phyloP scores from a whole-genome alignment of 2,888 invertebrate genomes.

The Leptopilina drosophilae region DNA sequence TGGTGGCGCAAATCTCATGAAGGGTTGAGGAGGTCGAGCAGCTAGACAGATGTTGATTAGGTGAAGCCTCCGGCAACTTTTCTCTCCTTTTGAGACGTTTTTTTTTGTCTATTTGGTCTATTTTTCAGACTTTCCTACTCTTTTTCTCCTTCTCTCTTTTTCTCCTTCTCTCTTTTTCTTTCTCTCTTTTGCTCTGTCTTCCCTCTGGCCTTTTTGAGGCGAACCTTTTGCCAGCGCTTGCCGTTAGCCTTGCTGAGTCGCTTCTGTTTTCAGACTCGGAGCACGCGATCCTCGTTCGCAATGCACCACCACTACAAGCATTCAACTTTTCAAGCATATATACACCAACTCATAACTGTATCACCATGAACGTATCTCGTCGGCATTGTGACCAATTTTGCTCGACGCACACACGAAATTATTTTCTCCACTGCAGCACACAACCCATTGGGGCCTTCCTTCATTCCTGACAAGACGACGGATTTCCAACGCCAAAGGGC shows the following conservation, averaged over 20 bases:
- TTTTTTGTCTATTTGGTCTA: conserved; percentile 48
- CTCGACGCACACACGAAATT: conserved; percentile 49
- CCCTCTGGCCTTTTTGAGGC: conserved; percentile 48
- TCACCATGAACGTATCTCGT: conserved; percentile 43
- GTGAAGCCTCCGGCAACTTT: conserved; percentile 63
- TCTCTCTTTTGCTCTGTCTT: conserved; percentile 46
- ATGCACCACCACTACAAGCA: conserved; percentile 49
- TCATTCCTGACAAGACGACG: conserved; percentile 35
- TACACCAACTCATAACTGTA: conserved; percentile 48
- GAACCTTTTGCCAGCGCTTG: conserved; percentile 57
- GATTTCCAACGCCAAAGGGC: conserved; percentile 43
- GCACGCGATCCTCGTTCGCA: conserved; percentile 70
- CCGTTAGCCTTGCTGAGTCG: conserved; percentile 68
- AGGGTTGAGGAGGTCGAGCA: conserved; percentile 61
- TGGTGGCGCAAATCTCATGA: conserved; percentile 10
- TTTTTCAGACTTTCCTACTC: conserved; percentile 37
- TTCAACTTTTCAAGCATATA: conserved; percentile 16
- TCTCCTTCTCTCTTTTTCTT: conserved; percentile 46
- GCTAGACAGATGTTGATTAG: conserved; percentile 73
- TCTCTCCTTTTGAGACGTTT: conserved; percentile 49
- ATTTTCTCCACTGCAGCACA: conserved; percentile 41
- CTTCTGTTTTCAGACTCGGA: conserved; percentile 71
- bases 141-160: conserved; percentile 46
- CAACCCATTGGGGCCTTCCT: conserved; percentile 16
- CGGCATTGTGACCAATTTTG: conserved; percentile 54